Percentiles rank a stretch among this genome's conserved stretches.
Evolutionary conservation across 1,140 invertebrate genomes (phyloP).

Genomic region (Hirudo medicinalis): DNA sequence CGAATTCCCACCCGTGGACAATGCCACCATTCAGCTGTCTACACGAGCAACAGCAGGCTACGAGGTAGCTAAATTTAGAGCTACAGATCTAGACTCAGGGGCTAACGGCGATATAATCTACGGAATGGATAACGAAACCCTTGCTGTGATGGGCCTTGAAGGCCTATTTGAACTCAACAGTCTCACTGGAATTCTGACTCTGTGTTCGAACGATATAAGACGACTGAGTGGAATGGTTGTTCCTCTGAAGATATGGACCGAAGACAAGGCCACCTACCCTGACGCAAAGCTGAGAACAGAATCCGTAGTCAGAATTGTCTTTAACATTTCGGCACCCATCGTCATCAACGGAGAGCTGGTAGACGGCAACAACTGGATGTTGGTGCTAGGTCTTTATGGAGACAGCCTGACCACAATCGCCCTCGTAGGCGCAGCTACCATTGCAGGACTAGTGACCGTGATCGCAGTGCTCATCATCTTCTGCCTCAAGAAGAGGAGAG

Average conservation of each 20-base stretch:
- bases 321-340: not conserved
- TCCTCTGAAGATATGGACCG: not conserved
- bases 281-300: not conserved
- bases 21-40: slow-evolving; percentile 14
- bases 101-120: slow-evolving; percentile 62
- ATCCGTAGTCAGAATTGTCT: not conserved
- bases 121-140: not conserved
- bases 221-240: not conserved
- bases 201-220: not conserved
- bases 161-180: not conserved
- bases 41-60: slow-evolving; percentile 9
- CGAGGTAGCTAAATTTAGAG: slow-evolving; percentile 34
- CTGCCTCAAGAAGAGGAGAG: not conserved
- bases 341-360: slow-evolving; percentile 9
- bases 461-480: not conserved
- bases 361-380: not conserved
- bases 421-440: not conserved
- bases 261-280: not conserved
- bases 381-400: slow-evolving; percentile 1
- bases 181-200: not conserved
- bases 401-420: not conserved
- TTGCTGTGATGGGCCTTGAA: not conserved
- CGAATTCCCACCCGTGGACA: slow-evolving; percentile 24
- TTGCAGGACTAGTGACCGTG: not conserved
- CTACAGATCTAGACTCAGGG: slow-evolving; percentile 75